Evolutionary conservation across 2,113 vertebrate genomes (phyloP).

Genomic region (Chunga burmeisteri): DNA sequence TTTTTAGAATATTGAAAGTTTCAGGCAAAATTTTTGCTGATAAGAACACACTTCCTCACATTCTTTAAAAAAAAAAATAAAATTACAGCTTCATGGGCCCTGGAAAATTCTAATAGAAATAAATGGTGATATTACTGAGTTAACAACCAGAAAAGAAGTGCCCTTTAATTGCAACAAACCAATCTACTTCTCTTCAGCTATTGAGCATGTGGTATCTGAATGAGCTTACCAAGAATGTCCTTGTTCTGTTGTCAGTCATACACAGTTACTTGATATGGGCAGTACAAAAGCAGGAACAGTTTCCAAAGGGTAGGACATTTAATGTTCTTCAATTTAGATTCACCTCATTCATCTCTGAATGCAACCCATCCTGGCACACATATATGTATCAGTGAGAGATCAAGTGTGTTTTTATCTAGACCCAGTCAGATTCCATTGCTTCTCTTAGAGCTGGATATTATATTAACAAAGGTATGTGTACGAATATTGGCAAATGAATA

Average conservation of each 20-base stretch:
- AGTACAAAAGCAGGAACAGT: background rate
- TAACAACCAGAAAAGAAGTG: background rate
- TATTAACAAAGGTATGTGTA: background rate
- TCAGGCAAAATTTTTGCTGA: background rate
- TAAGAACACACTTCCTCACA: background rate
- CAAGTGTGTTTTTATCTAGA: background rate
- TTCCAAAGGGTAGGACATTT: background rate
- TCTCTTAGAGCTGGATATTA: background rate
- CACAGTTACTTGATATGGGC: background rate
- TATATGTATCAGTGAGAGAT: background rate
- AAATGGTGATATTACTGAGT: constrained; percentile 3
- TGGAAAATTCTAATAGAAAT: constrained; percentile 4
- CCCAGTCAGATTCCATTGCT: background rate
- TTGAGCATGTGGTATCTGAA: background rate
- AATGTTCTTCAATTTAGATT: background rate
- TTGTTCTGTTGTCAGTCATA: background rate
- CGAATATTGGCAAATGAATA: background rate
- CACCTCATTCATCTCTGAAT: background rate
- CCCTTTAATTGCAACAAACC: background rate
- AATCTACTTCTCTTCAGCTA: background rate
- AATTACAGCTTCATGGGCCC: background rate
- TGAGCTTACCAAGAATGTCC: background rate
- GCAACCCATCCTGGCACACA: background rate
- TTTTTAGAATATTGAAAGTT: constrained; percentile 15
- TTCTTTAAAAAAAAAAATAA: background rate